Conservation (phyloP, 2,888 invertebrate species). For the Aspidiotus rigidus region DNA sequence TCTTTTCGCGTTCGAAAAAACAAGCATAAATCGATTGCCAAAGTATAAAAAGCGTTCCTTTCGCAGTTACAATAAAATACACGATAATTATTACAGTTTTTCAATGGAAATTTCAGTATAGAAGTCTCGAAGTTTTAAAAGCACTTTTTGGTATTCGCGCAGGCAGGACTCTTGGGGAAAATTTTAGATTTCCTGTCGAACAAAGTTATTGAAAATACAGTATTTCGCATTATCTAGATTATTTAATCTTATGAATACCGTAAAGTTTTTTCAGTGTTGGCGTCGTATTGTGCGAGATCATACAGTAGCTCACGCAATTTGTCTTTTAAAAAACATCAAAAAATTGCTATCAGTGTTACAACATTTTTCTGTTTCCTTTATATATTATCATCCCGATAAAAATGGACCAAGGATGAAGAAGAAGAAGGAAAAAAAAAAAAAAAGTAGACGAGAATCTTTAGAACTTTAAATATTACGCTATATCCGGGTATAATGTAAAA, state of each 20-base stretch:
- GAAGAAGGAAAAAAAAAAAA: no score
- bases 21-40: neutral
- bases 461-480: no score
- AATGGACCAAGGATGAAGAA: no score
- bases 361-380: no score
- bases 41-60: conserved; percentile 4
- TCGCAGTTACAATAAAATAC: neutral
- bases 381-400: no score
- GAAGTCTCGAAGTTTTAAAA: conserved; percentile 1
- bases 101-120: neutral
- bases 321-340: no score
- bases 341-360: no score
- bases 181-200: conserved; percentile 4
- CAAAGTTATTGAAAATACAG: neutral
- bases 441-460: no score
- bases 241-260: conserved; percentile 1
- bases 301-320: neutral
- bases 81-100: conserved; percentile 1
- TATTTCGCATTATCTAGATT: conserved; percentile 4
- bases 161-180: neutral
- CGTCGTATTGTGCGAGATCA: neutral
- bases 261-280: neutral
- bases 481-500: no score
- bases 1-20: neutral
- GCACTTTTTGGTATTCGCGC: neutral